Conservation (phyloP, 2,113 vertebrate genomes). For the Macrotus californicus region DNA sequence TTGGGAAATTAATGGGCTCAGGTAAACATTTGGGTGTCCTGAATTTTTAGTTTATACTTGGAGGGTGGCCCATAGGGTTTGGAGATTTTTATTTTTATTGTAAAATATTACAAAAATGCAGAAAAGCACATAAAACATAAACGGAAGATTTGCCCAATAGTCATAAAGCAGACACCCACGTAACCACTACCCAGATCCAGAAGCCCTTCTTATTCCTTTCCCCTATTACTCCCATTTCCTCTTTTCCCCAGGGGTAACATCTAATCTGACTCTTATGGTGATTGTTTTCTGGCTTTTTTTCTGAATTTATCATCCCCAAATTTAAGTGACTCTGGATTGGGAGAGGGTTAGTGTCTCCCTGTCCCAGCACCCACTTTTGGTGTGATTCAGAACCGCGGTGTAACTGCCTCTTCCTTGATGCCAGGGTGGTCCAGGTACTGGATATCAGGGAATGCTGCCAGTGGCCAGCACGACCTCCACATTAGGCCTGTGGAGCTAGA, state of each 20-base stretch:
- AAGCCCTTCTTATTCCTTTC: background rate
- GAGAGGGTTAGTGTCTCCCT: background rate
- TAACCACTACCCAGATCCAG: background rate
- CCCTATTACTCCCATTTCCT: background rate
- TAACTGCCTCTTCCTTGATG: background rate
- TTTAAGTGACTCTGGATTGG: background rate
- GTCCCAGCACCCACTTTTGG: background rate
- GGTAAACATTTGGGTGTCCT: background rate
- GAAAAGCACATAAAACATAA: background rate
- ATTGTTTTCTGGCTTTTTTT: background rate
- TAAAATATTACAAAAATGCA: background rate
- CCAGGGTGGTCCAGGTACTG: conserved; percentile 92
- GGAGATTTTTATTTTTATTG: background rate
- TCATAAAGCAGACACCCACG: background rate
- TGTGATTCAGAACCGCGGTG: background rate
- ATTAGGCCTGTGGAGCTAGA: conserved; percentile 87
- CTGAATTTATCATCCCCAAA: background rate
- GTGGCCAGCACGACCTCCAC: conserved; percentile 90
- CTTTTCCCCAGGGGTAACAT: background rate
- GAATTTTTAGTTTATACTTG: conserved; percentile 10
- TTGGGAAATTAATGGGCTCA: background rate
- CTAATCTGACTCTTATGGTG: background rate
- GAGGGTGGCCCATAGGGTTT: background rate
- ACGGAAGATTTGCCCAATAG: background rate
- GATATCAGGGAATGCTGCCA: conserved; percentile 85